phyloP scores from a whole-genome alignment of 2,797 vertebrate species.

The Amniataba percoides region DNA sequence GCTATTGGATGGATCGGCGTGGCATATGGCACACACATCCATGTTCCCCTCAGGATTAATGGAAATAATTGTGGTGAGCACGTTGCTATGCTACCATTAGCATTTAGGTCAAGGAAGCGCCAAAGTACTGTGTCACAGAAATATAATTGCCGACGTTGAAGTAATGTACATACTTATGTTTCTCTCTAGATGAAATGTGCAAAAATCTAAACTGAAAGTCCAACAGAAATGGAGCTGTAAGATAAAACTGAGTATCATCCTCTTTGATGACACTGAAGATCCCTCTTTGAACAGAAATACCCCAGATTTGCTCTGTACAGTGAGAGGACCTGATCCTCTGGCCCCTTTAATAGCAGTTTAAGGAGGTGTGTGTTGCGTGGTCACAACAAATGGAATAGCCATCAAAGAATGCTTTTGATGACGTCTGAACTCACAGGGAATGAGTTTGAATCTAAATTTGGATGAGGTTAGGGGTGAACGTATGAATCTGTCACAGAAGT shows the following conservation, averaged over 20 bases:
- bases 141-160: no score
- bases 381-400: conserved; percentile 7
- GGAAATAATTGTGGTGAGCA: background rate
- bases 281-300: background rate
- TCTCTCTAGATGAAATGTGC: background rate
- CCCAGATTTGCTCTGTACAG: background rate
- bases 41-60: background rate
- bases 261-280: no score
- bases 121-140: background rate
- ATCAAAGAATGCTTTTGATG: conserved; percentile 30
- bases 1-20: background rate
- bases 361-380: background rate
- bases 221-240: background rate
- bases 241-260: background rate
- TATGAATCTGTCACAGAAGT: conserved; percentile 17
- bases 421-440: conserved; percentile 15
- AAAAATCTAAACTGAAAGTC: background rate
- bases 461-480: conserved; percentile 2
- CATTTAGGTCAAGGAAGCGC: background rate
- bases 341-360: background rate
- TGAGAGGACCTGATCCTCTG: background rate
- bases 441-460: conserved; percentile 18
- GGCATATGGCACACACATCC: background rate
- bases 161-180: background rate
- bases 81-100: background rate